Percentiles rank a stretch among this genome's conserved stretches.
These are phyloP conservation scores for Cyclophora punctaria DNA, from an alignment of 2,888 invertebrate genomes.

Conservation along the genomic window DNA sequence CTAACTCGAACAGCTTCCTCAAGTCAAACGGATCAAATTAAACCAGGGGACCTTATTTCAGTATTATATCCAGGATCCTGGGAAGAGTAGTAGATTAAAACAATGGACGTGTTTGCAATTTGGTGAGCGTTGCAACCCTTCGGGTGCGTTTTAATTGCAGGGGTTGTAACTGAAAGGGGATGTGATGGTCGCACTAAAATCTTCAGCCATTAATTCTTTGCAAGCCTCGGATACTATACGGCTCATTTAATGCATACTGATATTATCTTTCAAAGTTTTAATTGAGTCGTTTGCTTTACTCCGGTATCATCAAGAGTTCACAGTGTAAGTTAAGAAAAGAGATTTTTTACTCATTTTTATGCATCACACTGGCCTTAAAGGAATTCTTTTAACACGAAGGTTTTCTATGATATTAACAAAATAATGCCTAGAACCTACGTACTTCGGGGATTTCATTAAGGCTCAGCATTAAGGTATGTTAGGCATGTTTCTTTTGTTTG, in stretches of 20 bases:
- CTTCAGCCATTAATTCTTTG: conserved; percentile 46
- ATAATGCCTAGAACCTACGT: no score
- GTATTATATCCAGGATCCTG: conserved; percentile 53
- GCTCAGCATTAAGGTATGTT: no score
- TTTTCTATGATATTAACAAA: no score
- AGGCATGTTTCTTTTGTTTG: no score
- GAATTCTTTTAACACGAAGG: no score
- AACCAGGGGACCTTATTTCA: conserved; percentile 39
- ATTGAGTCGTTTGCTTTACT: conserved; percentile 10
- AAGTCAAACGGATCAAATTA: conserved; percentile 29
- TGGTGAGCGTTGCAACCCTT: conserved; percentile 66
- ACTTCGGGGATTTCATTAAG: no score
- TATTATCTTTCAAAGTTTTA: conserved; percentile 29
- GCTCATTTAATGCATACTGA: conserved; percentile 46
- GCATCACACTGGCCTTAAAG: no score
- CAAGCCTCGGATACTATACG: conserved; percentile 31
- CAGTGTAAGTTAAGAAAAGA: no score
- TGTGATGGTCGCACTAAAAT: conserved; percentile 36
- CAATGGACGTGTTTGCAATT: conserved; percentile 72
- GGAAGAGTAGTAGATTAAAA: conserved; percentile 61
- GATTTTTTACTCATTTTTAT: no score
- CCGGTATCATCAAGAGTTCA: no score
- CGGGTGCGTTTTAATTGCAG: conserved; percentile 70
- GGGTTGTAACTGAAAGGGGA: conserved; percentile 36
- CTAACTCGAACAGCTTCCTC: conserved; percentile 12